Percentiles rank a stretch among this genome's conserved stretches.
These are phyloP conservation scores for Formica exsecta DNA, from an alignment of 1,140 invertebrate genomes.

Conservation along the genomic window DNA sequence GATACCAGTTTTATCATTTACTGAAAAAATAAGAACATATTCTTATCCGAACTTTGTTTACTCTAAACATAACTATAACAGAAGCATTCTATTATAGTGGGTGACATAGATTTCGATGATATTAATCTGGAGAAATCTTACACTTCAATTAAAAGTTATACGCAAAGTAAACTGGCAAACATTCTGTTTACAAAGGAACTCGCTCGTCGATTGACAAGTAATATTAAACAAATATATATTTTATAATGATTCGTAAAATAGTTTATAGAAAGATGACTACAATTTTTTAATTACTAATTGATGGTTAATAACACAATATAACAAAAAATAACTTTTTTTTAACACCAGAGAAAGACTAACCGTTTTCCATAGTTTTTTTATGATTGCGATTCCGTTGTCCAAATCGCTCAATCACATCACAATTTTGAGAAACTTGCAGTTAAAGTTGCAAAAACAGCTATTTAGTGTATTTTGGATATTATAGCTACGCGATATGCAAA, in stretches of 20 bases:
- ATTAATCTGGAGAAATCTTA: constrained; percentile 90
- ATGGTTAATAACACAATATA: too few species aligned
- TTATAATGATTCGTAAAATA: neutral
- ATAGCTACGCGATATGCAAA: too few species aligned
- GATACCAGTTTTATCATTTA: neutral
- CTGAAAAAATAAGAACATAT: neutral
- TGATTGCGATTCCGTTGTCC: too few species aligned
- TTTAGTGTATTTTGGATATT: too few species aligned
- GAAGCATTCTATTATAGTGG: constrained; percentile 85
- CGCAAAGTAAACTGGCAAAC: constrained; percentile 92
- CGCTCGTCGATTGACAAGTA: constrained; percentile 87
- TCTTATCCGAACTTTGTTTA: neutral
- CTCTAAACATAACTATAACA: neutral
- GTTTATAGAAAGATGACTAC: neutral
- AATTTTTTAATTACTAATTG: too few species aligned
- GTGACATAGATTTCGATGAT: constrained; percentile 89
- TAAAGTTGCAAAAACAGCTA: too few species aligned
- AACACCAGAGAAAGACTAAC: too few species aligned
- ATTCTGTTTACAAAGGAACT: constrained; percentile 91
- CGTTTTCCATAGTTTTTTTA: too few species aligned
- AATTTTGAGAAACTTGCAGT: too few species aligned
- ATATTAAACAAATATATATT: neutral
- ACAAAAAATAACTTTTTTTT: too few species aligned
- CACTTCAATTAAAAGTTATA: constrained; percentile 88
- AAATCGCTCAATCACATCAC: too few species aligned